These are phyloP conservation scores for Panthera uncia DNA, from an alignment of 2,113 vertebrate genomes.

Conservation along the genomic window DNA sequence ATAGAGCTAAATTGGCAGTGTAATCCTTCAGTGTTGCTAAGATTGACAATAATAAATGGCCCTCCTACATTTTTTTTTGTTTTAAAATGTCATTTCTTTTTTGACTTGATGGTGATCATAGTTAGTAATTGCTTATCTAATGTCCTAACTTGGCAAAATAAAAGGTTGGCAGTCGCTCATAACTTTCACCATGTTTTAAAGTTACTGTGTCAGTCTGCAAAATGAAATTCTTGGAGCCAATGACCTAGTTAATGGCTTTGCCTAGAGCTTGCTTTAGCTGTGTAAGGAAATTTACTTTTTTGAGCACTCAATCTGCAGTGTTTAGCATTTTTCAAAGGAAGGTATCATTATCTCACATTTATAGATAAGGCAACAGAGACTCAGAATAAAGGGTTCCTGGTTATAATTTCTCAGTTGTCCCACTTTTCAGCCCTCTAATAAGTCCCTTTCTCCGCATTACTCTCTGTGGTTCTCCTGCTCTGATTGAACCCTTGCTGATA, in stretches of 20 bases:
- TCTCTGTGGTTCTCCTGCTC: not conserved
- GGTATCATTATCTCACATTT: not conserved
- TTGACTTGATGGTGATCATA: not conserved
- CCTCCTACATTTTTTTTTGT: not conserved
- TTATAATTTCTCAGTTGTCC: not conserved
- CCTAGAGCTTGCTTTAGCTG: not conserved
- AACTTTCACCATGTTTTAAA: not conserved
- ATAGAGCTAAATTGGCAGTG: not conserved
- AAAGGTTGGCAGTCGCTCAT: not conserved
- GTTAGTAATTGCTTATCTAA: not conserved
- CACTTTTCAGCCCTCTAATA: not conserved
- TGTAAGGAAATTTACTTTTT: not conserved
- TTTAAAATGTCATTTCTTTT: constrained; percentile 40
- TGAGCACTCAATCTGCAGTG: not conserved
- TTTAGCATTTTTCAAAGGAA: not conserved
- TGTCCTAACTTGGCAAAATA: not conserved
- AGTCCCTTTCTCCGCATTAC: not conserved
- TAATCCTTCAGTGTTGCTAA: not conserved
- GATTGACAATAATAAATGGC: not conserved
- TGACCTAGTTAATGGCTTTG: not conserved
- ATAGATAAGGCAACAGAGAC: not conserved
- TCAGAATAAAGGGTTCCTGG: not conserved
- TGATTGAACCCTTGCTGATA: not conserved
- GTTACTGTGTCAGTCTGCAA: not conserved
- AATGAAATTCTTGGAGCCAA: not conserved